Evolutionary conservation across 1,140 invertebrate genomes (phyloP), one percentile per base, ranked within the genome.

Genomic region (Apis cerana): DNA sequence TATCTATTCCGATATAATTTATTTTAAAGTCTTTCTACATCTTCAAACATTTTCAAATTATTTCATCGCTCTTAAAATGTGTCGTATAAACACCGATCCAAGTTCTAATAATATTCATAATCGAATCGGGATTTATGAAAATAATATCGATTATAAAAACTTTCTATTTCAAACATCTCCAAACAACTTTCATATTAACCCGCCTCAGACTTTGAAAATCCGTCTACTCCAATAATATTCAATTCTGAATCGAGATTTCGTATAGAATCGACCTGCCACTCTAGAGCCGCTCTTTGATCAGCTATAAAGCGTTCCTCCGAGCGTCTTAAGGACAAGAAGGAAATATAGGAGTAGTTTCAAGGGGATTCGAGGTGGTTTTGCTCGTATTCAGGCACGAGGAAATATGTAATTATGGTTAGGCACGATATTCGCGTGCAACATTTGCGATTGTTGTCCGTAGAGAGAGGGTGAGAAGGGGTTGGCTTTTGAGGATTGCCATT

Each of bases 351-450:
- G 23, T 23, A 17, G 71, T 75, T 75, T 75, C 72, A 62, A 62
- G 48, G 17, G 11, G 11, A 7, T 43, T 50, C 54, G 43, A 78
- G 48, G 75, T 54, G 62, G 75, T 56, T 77, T 54, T 15, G 27
- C 61, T 13, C 21, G 12, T 23, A 33, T 56, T 33, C 50, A 43
- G 75, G 43, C 27, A 11, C 43, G 15, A 21, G 27, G 75, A 67
- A 77, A 67, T 77, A 77, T 77, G 50, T 77, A 78, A 78, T 78
- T 69, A 78, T 70, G 54, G 65, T 59, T 50, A 65, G n/a, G 15
- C 43, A 10, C 43, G 61, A 23, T 69, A 43, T 69, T 78, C 43
- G 43, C 56, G 21, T 69, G 54, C 65, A 33, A 33, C 33, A 70
- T 59, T 69, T 69, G 65, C n/a, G 50, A 70, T 27, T 48, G 76